phyloP scores from a whole-genome alignment of 2,797 vertebrate genomes.

The Acanthis flammea region DNA sequence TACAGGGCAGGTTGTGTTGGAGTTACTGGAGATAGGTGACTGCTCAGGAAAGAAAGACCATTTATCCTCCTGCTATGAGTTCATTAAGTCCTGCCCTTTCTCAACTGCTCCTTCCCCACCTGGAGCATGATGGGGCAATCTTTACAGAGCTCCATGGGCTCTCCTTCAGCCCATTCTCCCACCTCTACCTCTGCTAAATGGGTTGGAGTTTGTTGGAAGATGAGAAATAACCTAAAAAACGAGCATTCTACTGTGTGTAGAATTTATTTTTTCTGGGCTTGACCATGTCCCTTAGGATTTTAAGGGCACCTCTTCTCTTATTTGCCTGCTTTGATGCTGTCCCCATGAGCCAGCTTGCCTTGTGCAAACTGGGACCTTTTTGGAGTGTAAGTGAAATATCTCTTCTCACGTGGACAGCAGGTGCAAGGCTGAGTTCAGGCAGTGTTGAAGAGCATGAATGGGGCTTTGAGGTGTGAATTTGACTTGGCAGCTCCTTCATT shows the following conservation, averaged over 20 bases:
- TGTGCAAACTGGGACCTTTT: not conserved
- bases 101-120: not conserved
- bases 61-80: not conserved
- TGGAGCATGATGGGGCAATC: not conserved
- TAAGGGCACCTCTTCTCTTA: not conserved
- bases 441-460: not conserved
- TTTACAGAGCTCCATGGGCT: not conserved
- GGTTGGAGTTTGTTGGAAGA: not conserved
- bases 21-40: not conserved
- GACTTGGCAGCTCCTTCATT: not conserved
- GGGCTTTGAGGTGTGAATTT: not conserved
- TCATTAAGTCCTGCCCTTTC: not conserved
- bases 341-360: not conserved
- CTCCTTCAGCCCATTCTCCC: not conserved
- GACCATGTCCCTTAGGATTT: rapidly evolving
- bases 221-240: not conserved
- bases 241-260: rapidly evolving
- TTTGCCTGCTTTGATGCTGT: not conserved
- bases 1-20: not conserved
- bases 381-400: not conserved
- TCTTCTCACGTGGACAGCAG: not conserved
- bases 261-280: not conserved
- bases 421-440: not conserved
- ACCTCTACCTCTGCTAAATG: not conserved
- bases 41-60: not conserved